Conservation (phyloP, 2,888 invertebrate genomes). For the Diabrotica balteata region DNA sequence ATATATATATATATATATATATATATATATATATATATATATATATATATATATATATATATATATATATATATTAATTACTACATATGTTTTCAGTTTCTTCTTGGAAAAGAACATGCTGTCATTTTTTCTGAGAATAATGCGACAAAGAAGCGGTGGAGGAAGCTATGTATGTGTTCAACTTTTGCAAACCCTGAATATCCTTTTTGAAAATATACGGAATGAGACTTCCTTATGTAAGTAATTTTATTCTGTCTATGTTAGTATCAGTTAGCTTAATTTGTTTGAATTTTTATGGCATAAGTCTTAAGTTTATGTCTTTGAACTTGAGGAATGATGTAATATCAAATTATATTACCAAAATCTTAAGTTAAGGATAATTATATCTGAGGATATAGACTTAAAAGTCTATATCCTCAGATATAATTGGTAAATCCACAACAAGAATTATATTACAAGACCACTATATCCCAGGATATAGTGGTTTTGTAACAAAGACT, state of each 20-base stretch:
- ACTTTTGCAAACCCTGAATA: slow-evolving; percentile 96
- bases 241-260: slow-evolving; percentile 57
- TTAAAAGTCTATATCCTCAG: too few relatives aligned
- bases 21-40: neutral
- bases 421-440: too few relatives aligned
- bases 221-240: slow-evolving; percentile 99
- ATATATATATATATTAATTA: neutral
- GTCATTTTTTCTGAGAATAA: slow-evolving; percentile 95
- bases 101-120: slow-evolving; percentile 99
- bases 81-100: slow-evolving; percentile 73
- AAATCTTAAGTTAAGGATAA: too few relatives aligned
- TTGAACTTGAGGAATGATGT: too few relatives aligned
- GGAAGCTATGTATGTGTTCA: slow-evolving; percentile 97
- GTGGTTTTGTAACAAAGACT: too few relatives aligned
- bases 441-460: too few relatives aligned
- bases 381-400: too few relatives aligned
- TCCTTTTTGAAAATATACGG: slow-evolving; percentile 98
- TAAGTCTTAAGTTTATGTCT: too few relatives aligned
- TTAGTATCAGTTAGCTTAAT: too few relatives aligned
- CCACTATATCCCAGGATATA: too few relatives aligned
- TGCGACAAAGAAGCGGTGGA: slow-evolving; percentile 95
- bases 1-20: neutral
- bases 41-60: neutral
- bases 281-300: too few relatives aligned
- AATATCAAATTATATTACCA: too few relatives aligned